Conservation (phyloP, 1,140 invertebrate genomes). For the Mactra quadrangularis region DNA sequence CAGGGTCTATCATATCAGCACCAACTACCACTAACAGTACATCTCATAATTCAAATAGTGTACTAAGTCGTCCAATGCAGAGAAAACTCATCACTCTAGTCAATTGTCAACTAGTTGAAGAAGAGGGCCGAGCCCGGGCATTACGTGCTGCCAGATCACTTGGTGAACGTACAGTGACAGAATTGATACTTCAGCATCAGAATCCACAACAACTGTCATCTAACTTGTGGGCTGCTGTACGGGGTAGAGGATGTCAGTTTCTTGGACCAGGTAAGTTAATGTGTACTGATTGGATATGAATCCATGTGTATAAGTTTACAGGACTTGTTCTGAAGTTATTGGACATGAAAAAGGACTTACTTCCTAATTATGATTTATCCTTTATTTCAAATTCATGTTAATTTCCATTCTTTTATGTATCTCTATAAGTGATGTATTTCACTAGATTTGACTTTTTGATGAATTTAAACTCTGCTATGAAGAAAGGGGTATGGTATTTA, state of each 20-base stretch:
- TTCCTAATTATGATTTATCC: too few species aligned
- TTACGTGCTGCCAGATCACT: constrained; percentile 92
- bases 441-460: too few species aligned
- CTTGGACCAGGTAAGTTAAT: constrained; percentile 92
- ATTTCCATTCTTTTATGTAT: too few species aligned
- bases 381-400: too few species aligned
- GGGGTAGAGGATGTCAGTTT: constrained; percentile 98
- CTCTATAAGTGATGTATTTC: too few species aligned
- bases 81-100: constrained; percentile 96
- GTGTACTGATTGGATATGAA: too few species aligned
- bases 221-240: constrained; percentile 98
- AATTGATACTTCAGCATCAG: constrained; percentile 97
- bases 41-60: constrained; percentile 59
- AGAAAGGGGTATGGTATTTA: too few species aligned
- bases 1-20: constrained; percentile 35
- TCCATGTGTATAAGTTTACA: too few species aligned
- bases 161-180: constrained; percentile 96
- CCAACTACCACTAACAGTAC: not conserved
- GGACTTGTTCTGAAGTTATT: too few species aligned
- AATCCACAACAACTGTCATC: constrained; percentile 96
- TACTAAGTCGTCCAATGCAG: constrained; percentile 96
- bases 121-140: constrained; percentile 91
- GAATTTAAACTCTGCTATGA: too few species aligned
- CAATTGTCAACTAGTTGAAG: constrained; percentile 96
- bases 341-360: too few species aligned